Base-by-base conservation (phyloP, 2,888 invertebrate genomes). In the Tanytarsus gracilentus region DNA sequence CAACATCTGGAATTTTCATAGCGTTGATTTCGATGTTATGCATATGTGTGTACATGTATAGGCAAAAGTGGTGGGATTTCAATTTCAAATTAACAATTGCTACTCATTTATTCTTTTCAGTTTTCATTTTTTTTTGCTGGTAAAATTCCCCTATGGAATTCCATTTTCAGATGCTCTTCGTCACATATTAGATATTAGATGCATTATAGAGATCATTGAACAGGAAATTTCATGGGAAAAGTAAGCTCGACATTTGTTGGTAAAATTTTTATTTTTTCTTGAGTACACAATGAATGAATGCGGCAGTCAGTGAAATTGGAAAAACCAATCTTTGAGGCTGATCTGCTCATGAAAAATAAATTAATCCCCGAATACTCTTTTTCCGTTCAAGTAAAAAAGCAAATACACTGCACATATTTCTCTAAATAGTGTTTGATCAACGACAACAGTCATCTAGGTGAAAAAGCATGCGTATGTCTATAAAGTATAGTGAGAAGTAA, bases 171-270 rank as follows among this genome's bases (percentile, higher is more conserved):
- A 14, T 40, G 21, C 40, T 14, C 36, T 18, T 40, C 9, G 16
- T 21, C 21, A 40, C 18, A 33, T 33, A 9, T 33, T 11, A 33
- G n/a, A 33, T 33, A 33, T 33, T 7, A 53, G 36, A 29, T 53
- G 53, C 53, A 53, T 36, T 53, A 23, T n/a, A n/a, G 33, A 36
- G 36, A 33, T 53, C 53, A 53, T 29, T 53, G 53, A 53, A 36
- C 53, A 53, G 53, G 53, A 53, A 53, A 53, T 36, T 53, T 53
- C 53, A 53, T 53, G 53, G 53, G 53, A 53, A 53, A 36, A 18
- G 25, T n/a, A 29, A 18, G 18, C 29, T 30, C 18, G 18, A 44
- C 11, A n/a, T 18, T 44, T 18, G 44, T 18, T 36, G 14, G 11
- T 44, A 23, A 23, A 23, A 18, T 44, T 18, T 44, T 16, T 39